A percentile compares a stretch with the other conserved stretches of the same genome.
Conservation (phyloP, 1,140 invertebrate species). For the Pogonomyrmex californicus region DNA sequence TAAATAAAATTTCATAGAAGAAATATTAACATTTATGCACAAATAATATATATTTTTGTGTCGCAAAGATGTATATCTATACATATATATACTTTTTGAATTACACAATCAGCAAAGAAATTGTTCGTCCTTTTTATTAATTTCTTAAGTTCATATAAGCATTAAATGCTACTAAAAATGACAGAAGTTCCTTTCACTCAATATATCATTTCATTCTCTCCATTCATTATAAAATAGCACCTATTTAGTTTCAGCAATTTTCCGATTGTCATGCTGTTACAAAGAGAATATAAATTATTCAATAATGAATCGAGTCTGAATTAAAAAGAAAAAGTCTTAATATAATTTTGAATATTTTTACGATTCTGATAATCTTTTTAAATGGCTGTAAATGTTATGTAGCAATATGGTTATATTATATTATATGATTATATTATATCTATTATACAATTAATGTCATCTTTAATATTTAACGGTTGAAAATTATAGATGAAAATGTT, state of each 20-base stretch:
- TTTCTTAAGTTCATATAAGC: not conserved
- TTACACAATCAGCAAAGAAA: not conserved
- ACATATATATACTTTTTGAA: no score
- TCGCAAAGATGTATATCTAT: no score
- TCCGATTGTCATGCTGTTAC: not conserved
- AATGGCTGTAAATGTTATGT: conserved; percentile 2
- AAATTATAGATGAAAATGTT: conserved; percentile 31
- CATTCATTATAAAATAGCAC: not conserved
- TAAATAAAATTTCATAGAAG: no score
- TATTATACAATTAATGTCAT: not conserved
- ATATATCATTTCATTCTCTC: not conserved
- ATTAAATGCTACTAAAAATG: not conserved
- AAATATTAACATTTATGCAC: no score
- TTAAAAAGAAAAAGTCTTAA: not conserved
- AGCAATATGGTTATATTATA: not conserved
- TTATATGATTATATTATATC: not conserved
- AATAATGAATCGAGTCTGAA: not conserved
- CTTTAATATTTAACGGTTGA: not conserved
- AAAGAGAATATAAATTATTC: not conserved
- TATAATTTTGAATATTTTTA: not conserved
- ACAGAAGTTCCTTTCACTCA: not conserved
- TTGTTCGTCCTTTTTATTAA: not conserved
- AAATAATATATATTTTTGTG: no score
- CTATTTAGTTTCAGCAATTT: not conserved
- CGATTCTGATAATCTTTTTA: not conserved